These are phyloP conservation scores for Andrena trimmerana DNA, from an alignment of 2,888 invertebrate genomes.

Conservation along the genomic window DNA sequence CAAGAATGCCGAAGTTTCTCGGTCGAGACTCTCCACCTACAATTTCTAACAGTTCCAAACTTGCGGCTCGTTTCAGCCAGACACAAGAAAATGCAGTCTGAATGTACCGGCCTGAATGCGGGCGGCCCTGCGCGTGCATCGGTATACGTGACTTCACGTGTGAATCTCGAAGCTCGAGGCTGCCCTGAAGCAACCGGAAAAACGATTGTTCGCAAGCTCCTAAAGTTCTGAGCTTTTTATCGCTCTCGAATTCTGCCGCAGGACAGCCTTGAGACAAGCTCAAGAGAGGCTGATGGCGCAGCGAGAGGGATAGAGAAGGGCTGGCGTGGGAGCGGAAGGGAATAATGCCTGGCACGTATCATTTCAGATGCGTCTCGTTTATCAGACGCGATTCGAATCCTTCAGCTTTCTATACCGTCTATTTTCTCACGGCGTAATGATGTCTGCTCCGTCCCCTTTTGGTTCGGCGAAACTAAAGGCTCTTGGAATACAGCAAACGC, in stretches of 20 bases:
- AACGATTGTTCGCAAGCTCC: conserved; percentile 66
- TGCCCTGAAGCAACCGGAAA: conserved; percentile 60
- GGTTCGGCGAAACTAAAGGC: conserved; percentile 2
- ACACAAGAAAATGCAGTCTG: conserved; percentile 55
- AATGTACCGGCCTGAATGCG: conserved; percentile 50
- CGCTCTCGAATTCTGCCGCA: conserved; percentile 56
- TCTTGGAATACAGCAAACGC: neutral
- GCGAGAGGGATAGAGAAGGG: neutral
- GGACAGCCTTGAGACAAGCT: conserved; percentile 50
- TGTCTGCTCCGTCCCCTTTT: conserved; percentile 21
- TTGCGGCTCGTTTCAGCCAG: conserved; percentile 54
- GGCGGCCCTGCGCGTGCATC: conserved; percentile 20
- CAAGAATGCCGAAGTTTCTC: conserved; percentile 50
- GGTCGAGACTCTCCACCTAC: conserved; percentile 36
- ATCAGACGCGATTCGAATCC: conserved; percentile 48
- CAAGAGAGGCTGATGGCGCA: neutral
- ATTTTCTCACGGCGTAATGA: conserved; percentile 57
- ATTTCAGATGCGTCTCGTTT: conserved; percentile 51
- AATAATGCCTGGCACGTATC: conserved; percentile 46
- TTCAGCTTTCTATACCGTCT: conserved; percentile 37
- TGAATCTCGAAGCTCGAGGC: conserved; percentile 38
- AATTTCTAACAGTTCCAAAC: conserved; percentile 60
- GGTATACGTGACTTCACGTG: conserved; percentile 56
- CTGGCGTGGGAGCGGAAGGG: neutral
- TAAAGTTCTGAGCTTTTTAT: conserved; percentile 67